phyloP scores from a whole-genome alignment of 2,797 vertebrate genomes.

The Pristis pectinata region DNA sequence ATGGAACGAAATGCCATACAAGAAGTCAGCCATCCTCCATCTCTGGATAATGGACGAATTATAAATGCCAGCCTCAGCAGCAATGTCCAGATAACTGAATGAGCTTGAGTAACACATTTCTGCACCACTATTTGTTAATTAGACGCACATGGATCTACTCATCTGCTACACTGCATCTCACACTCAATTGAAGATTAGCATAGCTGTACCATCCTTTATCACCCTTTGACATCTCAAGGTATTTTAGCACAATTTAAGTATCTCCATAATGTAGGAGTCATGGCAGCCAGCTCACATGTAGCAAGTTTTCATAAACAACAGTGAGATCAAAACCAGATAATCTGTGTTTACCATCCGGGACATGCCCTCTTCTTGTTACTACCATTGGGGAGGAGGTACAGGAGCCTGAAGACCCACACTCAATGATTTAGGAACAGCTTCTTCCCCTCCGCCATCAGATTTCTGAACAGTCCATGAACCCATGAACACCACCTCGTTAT shows the following conservation, averaged over 20 bases:
- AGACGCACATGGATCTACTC: constrained; percentile 81
- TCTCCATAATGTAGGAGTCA: background rate
- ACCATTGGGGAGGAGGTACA: no score
- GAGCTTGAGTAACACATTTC: background rate
- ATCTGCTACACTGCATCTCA: constrained; percentile 97
- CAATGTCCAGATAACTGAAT: constrained; percentile 38
- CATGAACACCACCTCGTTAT: no score
- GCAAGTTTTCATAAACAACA: background rate
- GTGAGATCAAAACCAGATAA: background rate
- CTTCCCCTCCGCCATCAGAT: no score
- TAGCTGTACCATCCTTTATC: background rate
- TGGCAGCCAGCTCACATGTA: background rate
- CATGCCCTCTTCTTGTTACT: no score
- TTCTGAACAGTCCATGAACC: no score
- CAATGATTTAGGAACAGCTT: no score
- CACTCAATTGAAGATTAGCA: constrained; percentile 77
- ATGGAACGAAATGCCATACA: background rate
- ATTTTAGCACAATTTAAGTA: background rate
- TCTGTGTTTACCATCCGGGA: no score
- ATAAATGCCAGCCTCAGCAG: background rate
- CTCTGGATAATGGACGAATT: background rate
- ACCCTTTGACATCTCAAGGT: background rate
- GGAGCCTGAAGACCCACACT: no score
- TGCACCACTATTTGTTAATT: constrained; percentile 86
- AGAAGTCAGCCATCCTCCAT: background rate